These are phyloP conservation scores for Holocentrus rufus DNA, from an alignment of 2,797 vertebrate genomes.

Conservation along the genomic window DNA sequence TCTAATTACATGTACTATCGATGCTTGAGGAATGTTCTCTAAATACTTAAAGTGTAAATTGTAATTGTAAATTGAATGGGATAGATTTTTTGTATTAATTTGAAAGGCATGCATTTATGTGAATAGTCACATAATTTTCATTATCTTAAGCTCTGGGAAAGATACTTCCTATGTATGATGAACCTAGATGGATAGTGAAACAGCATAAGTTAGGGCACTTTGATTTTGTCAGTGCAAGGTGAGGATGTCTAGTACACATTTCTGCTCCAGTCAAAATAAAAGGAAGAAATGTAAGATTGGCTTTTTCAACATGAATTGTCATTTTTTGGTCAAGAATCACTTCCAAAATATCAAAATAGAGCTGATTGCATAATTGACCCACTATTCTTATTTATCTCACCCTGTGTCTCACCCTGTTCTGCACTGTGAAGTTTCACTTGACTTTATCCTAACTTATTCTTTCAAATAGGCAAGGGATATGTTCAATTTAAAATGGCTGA, in stretches of 20 bases:
- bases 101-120: no score
- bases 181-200: neutral
- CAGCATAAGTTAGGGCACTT: conserved; percentile 1
- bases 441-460: neutral
- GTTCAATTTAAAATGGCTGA: neutral
- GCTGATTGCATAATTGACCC: neutral
- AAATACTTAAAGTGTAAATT: no score
- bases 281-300: conserved; percentile 8
- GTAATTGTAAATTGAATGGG: no score
- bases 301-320: conserved; percentile 32
- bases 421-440: conserved; percentile 3
- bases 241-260: conserved; percentile 15
- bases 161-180: neutral
- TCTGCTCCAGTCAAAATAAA: conserved; percentile 33
- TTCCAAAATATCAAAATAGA: no score
- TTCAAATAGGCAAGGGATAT: conserved; percentile 8
- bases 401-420: neutral
- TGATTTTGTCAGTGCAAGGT: conserved; percentile 32
- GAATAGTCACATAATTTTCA: no score
- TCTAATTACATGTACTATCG: no score
- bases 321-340: no score
- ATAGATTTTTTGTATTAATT: no score
- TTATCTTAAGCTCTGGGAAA: conserved; percentile 8
- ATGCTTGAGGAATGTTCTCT: no score
- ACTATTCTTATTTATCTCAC: conserved; percentile 24